phyloP scores from a whole-genome alignment of 2,113 vertebrate species.

The Bostrychus sinensis region DNA sequence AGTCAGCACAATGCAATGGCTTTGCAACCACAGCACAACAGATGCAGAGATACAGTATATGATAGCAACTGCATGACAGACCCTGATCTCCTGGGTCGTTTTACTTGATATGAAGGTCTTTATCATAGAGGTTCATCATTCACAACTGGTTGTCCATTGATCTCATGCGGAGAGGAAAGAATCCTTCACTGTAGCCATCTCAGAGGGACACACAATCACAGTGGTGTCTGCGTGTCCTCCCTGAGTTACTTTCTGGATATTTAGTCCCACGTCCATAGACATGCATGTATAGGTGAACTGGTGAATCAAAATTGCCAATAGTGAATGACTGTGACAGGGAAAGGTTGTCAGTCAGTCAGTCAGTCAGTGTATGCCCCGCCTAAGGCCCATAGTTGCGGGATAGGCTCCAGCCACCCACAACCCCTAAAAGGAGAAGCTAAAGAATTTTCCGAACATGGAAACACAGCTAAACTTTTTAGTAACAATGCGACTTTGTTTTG shows the following conservation, averaged over 20 bases:
- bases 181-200: constrained; percentile 69
- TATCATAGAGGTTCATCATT: constrained; percentile 72
- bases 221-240: too few species aligned
- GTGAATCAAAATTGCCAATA: too few species aligned
- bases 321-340: too few species aligned
- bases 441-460: not conserved
- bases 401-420: not conserved
- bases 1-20: constrained; percentile 40
- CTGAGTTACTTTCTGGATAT: too few species aligned
- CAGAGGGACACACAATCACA: constrained; percentile 34
- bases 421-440: not conserved
- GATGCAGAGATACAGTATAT: constrained; percentile 64
- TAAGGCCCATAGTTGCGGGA: constrained; percentile 6
- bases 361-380: too few species aligned
- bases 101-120: constrained; percentile 73
- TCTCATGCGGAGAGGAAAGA: constrained; percentile 76
- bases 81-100: constrained; percentile 59
- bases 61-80: constrained; percentile 56
- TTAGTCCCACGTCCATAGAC: too few species aligned
- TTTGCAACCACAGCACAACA: constrained; percentile 54
- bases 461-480: constrained; percentile 1
- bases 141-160: constrained; percentile 67
- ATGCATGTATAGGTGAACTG: too few species aligned
- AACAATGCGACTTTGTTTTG: constrained; percentile 9
- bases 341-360: too few species aligned